These are phyloP conservation scores for Tribolium castaneum DNA, from an alignment of 1,140 invertebrate genomes.

Conservation along the genomic window DNA sequence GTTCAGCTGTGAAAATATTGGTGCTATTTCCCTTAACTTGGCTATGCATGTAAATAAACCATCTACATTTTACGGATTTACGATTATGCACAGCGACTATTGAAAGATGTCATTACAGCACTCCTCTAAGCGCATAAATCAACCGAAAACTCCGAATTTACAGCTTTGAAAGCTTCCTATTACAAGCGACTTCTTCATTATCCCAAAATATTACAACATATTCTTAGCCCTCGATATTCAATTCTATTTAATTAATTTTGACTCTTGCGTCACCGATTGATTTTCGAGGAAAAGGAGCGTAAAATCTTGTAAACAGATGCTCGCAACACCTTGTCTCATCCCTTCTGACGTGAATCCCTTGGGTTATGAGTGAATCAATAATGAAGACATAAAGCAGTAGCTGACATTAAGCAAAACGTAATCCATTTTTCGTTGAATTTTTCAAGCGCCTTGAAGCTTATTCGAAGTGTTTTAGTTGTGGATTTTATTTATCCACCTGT, in stretches of 20 bases:
- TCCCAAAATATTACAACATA: too few species aligned
- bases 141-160: not conserved
- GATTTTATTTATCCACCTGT: not conserved
- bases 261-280: not conserved
- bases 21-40: constrained; percentile 46
- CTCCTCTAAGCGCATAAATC: not conserved
- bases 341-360: not conserved
- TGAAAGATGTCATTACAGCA: constrained; percentile 5
- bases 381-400: not conserved
- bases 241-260: too few species aligned
- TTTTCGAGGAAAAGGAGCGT: not conserved
- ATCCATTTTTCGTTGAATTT: not conserved
- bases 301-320: not conserved
- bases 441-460: not conserved
- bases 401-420: not conserved
- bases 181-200: not conserved
- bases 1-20: constrained; percentile 47
- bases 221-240: too few species aligned
- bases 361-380: not conserved
- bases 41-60: constrained; percentile 48
- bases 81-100: constrained; percentile 32
- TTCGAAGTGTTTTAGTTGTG: too few species aligned
- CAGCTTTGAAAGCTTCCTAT: not conserved
- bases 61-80: constrained; percentile 45
- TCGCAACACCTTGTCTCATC: not conserved